These are phyloP conservation scores for Drosophila parthenogenetica DNA, from an alignment of 2,888 invertebrate species.

Conservation along the genomic window DNA sequence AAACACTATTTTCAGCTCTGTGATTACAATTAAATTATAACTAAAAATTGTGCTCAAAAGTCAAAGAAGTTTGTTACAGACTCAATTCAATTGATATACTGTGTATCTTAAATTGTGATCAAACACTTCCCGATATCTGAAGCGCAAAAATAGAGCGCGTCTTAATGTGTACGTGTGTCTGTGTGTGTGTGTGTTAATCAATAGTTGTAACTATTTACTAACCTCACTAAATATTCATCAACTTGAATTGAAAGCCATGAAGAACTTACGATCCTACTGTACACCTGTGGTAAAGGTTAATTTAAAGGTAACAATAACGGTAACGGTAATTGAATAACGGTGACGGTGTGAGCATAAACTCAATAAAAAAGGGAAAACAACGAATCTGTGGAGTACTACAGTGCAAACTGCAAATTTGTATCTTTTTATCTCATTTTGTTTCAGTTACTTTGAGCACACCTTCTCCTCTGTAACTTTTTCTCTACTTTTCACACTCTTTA, in stretches of 20 bases:
- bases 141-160: not conserved
- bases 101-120: not conserved
- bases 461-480: slow-evolving; percentile 17
- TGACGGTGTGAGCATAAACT: slow-evolving; percentile 40
- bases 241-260: slow-evolving; percentile 32
- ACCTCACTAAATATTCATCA: slow-evolving; percentile 65
- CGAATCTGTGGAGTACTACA: slow-evolving; percentile 5
- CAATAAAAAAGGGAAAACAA: slow-evolving; percentile 5
- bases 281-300: slow-evolving; percentile 34
- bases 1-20: too few species aligned
- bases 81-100: too few species aligned
- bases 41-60: too few species aligned
- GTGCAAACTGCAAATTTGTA: slow-evolving; percentile 14
- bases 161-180: slow-evolving; percentile 6
- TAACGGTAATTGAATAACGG: slow-evolving; percentile 29
- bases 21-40: too few species aligned
- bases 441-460: slow-evolving; percentile 36
- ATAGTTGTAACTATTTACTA: slow-evolving; percentile 65
- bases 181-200: slow-evolving; percentile 42
- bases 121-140: not conserved
- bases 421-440: slow-evolving; percentile 8
- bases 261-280: slow-evolving; percentile 1
- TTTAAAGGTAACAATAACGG: slow-evolving; percentile 10
- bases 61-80: too few species aligned
- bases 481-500: slow-evolving; percentile 10